Evolutionary conservation across 64 coral and sea anemone genomes (phyloP).

Genomic region (Anthopleura sola): DNA sequence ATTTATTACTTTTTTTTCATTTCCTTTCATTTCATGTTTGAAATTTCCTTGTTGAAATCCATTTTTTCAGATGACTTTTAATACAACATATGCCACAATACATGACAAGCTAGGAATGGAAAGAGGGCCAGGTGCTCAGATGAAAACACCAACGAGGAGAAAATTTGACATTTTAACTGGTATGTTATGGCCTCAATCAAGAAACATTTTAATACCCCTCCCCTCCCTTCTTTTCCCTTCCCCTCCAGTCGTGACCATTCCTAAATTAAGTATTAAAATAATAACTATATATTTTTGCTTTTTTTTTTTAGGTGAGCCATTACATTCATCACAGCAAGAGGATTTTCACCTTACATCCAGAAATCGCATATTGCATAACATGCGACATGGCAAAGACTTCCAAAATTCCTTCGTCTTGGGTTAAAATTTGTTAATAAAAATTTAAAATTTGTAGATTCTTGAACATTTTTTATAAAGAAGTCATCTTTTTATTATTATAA

Average conservation of each 20-base stretch:
- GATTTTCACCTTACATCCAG: slow-evolving; percentile 7
- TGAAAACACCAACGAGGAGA: slow-evolving; percentile 11
- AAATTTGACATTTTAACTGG: slow-evolving; percentile 81
- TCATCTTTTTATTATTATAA: too few relatives aligned
- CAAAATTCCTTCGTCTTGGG: not conserved
- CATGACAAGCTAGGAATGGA: slow-evolving; percentile 67
- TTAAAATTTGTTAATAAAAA: not conserved
- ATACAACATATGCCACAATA: slow-evolving; percentile 77
- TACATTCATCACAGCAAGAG: not conserved
- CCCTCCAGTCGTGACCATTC: too few relatives aligned
- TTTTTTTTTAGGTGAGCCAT: not conserved
- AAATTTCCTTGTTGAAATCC: not conserved
- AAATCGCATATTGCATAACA: slow-evolving; percentile 14
- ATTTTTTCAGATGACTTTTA: slow-evolving; percentile 72
- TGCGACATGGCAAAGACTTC: not conserved
- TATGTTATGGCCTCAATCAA: slow-evolving; percentile 6
- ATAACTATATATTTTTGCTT: not conserved
- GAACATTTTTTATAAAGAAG: too few relatives aligned
- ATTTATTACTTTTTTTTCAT: not conserved
- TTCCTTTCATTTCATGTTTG: not conserved
- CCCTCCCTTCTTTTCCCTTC: too few relatives aligned
- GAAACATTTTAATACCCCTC: not conserved
- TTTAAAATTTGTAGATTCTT: too few relatives aligned
- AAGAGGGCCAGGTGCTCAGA: slow-evolving; percentile 55
- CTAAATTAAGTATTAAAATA: not conserved